A percentile compares a stretch with the other conserved stretches of the same genome.
phyloP scores from a whole-genome alignment of 2,888 invertebrate species.

The Vesta saturnalis region DNA sequence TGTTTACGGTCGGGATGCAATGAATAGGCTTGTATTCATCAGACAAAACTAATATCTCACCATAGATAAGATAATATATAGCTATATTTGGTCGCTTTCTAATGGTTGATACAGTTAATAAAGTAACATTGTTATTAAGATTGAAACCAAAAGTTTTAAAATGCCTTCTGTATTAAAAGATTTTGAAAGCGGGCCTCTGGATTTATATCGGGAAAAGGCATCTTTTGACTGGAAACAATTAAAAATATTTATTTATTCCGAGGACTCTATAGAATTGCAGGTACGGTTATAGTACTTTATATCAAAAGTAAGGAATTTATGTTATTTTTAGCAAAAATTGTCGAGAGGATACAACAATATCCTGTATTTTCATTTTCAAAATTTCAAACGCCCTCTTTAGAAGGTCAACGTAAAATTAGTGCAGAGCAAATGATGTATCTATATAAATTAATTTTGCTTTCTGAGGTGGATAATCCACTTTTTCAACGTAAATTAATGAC shows the following conservation, averaged over 20 bases:
- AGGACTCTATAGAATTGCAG: conserved; percentile 64
- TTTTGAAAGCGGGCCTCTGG: conserved; percentile 72
- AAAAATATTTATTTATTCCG: conserved; percentile 65
- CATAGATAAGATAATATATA: too few species aligned
- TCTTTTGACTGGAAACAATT: conserved; percentile 76
- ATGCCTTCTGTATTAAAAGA: conserved; percentile 65
- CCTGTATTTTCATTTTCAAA: conserved; percentile 51
- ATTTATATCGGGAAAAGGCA: conserved; percentile 70
- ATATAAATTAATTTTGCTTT: conserved; percentile 71
- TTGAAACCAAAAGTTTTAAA: too few species aligned
- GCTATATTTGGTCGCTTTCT: too few species aligned
- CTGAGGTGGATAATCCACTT: conserved; percentile 65
- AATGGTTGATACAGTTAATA: too few species aligned
- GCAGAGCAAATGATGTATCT: conserved; percentile 71
- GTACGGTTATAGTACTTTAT: conserved; percentile 57
- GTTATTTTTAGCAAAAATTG: conserved; percentile 52
- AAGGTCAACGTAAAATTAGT: conserved; percentile 65
- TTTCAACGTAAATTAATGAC: conserved; percentile 67
- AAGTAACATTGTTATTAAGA: too few species aligned
- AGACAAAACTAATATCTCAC: too few species aligned
- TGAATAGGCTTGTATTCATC: too few species aligned
- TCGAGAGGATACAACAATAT: conserved; percentile 48
- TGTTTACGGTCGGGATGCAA: too few species aligned
- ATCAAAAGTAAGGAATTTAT: too few species aligned
- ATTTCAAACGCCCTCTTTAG: conserved; percentile 42